Base-by-base conservation (phyloP, 2,797 vertebrate species). In the Vireo griseus region DNA sequence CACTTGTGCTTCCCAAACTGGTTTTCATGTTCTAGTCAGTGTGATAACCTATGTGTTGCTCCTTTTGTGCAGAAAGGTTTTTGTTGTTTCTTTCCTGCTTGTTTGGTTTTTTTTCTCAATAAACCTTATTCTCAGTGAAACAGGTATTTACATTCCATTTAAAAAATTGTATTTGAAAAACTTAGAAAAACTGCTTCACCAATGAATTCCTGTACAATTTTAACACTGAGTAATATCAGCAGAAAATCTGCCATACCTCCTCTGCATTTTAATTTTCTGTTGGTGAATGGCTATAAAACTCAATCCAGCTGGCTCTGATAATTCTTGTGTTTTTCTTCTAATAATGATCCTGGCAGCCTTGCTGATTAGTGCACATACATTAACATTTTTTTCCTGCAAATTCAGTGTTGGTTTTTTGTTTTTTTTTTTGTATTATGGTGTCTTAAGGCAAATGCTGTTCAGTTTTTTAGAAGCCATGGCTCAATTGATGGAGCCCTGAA, bases 201-300 rank as follows among this genome's bases (percentile, higher is more conserved):
- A 62, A 10, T 92, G 67, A 91, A 87, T 85, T 89, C 24, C 13
- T 79, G 69, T 85, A 73, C 22, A 37, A 62, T 66, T 44, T 90
- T 86, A 84, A 88, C 17, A 29, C 14, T 45, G 35, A 89, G 28
- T 82, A 86, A 86, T 16, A 62, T 68, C 58, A 95, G 66, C 65
- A 86, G 72, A 91, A 91, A 86, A 79, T 86, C 65, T 91, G 29
- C 33, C 0, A 3, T 71, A 39, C 7, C 6, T 13, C 5, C 11
- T 73, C 48, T 92, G 79, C 50, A 61, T 96, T 92, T 85, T 81
- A 81, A 91, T 92, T 83, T 88, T 86, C 10, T 50, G 8, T 57
- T 71, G 24, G n/a, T 61, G 44, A 51, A 65, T 52, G 28, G 29
- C 8, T 80, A 0, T 42, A 29, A 39, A 88, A 62, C 44, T 91